phyloP scores from a whole-genome alignment of 2,113 vertebrate species.

The Hippocampus comes region DNA sequence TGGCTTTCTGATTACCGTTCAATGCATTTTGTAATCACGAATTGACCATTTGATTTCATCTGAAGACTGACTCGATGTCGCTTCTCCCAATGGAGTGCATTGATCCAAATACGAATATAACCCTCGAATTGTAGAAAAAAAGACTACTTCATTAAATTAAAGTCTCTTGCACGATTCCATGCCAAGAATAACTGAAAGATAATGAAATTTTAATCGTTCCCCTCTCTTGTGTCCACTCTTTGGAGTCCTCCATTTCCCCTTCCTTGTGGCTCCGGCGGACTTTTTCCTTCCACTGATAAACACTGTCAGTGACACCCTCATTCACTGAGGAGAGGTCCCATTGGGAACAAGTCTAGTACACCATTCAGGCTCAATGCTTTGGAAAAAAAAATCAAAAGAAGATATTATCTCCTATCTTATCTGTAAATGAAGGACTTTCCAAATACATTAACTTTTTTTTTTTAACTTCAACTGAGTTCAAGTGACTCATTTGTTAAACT shows the following conservation, averaged over 20 bases:
- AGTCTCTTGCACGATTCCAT: neutral
- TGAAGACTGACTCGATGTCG: neutral
- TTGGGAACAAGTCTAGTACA: neutral
- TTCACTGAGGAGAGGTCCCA: conserved; percentile 5
- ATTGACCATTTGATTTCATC: neutral
- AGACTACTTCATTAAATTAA: neutral
- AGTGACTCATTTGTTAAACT: no score
- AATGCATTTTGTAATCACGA: neutral
- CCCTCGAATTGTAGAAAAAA: neutral
- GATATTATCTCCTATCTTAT: neutral
- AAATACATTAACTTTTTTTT: no score
- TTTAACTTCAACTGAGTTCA: no score
- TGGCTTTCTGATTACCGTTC: neutral
- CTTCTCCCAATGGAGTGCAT: neutral
- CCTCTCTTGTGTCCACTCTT: neutral
- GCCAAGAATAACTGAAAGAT: neutral
- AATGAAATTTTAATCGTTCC: neutral
- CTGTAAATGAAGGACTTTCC: no score
- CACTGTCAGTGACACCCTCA: conserved; percentile 24
- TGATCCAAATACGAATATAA: neutral
- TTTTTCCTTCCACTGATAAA: conserved; percentile 29
- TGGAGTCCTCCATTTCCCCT: conserved; percentile 24
- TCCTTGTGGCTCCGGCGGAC: conserved; percentile 10
- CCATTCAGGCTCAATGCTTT: neutral
- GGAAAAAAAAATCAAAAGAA: neutral